Percentiles rank a stretch among this genome's conserved stretches.
Evolutionary conservation across 2,113 vertebrate species (phyloP).

Genomic region (Corapipo altera): DNA sequence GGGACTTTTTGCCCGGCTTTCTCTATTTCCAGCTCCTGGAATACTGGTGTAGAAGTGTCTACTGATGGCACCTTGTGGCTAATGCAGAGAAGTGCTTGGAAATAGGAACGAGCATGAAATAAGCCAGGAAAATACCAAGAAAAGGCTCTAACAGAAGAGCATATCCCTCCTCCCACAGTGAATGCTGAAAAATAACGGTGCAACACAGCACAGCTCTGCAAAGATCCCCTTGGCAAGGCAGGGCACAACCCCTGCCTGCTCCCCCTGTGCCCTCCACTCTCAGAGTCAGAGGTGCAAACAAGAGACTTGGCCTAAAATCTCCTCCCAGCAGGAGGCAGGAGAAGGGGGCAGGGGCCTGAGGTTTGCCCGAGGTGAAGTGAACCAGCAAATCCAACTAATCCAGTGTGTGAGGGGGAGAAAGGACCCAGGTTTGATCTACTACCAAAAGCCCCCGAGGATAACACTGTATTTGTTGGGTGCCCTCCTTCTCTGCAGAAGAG

Average conservation of each 20-base stretch:
- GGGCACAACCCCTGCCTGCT: not conserved
- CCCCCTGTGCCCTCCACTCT: rapidly evolving
- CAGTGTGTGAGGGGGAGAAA: not conserved
- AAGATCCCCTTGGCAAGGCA: not conserved
- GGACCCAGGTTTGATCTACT: not conserved
- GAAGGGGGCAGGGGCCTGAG: not conserved
- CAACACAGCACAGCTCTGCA: not conserved
- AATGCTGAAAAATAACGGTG: not conserved
- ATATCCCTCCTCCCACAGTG: not conserved
- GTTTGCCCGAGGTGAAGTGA: not conserved
- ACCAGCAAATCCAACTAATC: not conserved
- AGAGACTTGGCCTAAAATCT: not conserved
- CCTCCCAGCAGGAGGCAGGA: not conserved
- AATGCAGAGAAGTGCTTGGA: constrained; percentile 52
- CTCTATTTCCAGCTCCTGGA: not conserved
- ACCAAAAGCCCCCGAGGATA: not conserved
- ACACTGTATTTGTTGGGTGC: not conserved
- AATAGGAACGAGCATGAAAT: not conserved
- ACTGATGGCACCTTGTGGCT: constrained; percentile 72
- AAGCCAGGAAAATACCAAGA: not conserved
- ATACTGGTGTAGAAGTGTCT: not conserved
- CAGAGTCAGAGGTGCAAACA: not conserved
- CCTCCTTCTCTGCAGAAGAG: not conserved
- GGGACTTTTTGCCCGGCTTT: not conserved
- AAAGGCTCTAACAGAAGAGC: not conserved